Evolutionary conservation across 2,888 invertebrate species (phyloP), one percentile per base, ranked within the genome.

Genomic region (Leptopilina drosophilae): DNA sequence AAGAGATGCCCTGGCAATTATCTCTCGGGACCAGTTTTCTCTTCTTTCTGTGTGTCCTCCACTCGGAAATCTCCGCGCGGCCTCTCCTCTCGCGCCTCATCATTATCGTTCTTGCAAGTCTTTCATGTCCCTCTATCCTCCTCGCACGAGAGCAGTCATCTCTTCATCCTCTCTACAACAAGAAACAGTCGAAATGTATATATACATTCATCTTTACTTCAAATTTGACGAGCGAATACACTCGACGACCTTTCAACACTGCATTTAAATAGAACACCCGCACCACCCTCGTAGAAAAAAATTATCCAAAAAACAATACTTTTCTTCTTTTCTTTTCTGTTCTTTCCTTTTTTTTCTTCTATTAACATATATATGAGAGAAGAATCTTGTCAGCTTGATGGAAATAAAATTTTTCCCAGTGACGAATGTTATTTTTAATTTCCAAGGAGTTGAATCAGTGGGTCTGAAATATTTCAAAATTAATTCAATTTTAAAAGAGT

Each of bases 1-100:
- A 91, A 91, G 91, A 91, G 91, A 91, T 87, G 89, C 89, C 88
- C 84, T 86, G 90, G 91, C 91, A 91, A 91, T 91, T 91, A 91
- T 88, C 88, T 7, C 42, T 85, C 85, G 82, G 33, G 78, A 84
- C 78, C 82, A 81, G 81, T 84, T 83, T 80, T 82, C 84, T 42
- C 8, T 81, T 79, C 82, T 82, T 82, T 81, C 81, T 83, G 80
- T 77, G 77, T 12, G 9, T 49, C 49, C 49, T 78, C 82, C 82
- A 77, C 82, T 81, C 80, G 80, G 76, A 42, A 42, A 77, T 80
- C 81, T 77, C 75, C 79, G 80, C 80, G 42, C 80, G 42, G 79
- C 82, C 83, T 77, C 12, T 77, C 12, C 82, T 83, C 84, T 83
- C 84, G 75, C 82, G 83, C 80, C 84, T 85, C 84, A 82, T 87